These are phyloP conservation scores for Chaetoderma sp. DNA, from an alignment of 2,888 invertebrate genomes.

Conservation along the genomic window DNA sequence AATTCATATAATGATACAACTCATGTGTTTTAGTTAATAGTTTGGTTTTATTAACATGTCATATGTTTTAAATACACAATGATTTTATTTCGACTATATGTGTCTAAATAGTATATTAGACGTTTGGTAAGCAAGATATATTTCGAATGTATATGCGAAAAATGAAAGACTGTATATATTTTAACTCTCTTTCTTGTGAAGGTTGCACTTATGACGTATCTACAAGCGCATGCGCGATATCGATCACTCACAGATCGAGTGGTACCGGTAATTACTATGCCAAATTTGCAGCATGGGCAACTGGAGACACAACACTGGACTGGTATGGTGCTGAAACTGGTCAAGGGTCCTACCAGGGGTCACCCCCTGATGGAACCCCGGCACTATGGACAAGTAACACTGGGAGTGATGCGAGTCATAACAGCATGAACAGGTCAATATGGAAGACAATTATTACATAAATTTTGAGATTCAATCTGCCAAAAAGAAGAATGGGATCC, in stretches of 20 bases:
- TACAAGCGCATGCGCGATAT: slow-evolving; percentile 35
- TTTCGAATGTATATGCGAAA: too few relatives aligned
- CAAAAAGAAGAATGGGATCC: background rate
- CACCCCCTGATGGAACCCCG: slow-evolving; percentile 29
- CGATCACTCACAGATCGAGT: slow-evolving; percentile 28
- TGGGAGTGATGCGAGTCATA: slow-evolving; percentile 35
- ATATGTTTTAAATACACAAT: too few relatives aligned
- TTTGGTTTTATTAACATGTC: too few relatives aligned
- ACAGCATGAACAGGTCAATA: slow-evolving; percentile 29
- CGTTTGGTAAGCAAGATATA: too few relatives aligned
- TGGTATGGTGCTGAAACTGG: slow-evolving; percentile 41
- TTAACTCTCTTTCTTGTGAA: too few relatives aligned
- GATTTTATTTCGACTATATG: too few relatives aligned
- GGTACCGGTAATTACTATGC: slow-evolving; percentile 23
- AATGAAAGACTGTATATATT: too few relatives aligned
- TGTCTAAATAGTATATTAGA: too few relatives aligned
- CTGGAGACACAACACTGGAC: slow-evolving; percentile 39
- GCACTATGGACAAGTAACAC: slow-evolving; percentile 48
- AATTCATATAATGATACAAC: too few relatives aligned
- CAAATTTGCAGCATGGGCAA: slow-evolving; percentile 36
- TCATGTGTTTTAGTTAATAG: too few relatives aligned
- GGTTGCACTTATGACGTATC: slow-evolving; percentile 25
- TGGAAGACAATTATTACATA: background rate
- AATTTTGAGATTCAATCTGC: background rate
- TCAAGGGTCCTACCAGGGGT: slow-evolving; percentile 34